These are phyloP conservation scores for Archips crataeganus DNA, from an alignment of 2,888 invertebrate species.

Conservation along the genomic window DNA sequence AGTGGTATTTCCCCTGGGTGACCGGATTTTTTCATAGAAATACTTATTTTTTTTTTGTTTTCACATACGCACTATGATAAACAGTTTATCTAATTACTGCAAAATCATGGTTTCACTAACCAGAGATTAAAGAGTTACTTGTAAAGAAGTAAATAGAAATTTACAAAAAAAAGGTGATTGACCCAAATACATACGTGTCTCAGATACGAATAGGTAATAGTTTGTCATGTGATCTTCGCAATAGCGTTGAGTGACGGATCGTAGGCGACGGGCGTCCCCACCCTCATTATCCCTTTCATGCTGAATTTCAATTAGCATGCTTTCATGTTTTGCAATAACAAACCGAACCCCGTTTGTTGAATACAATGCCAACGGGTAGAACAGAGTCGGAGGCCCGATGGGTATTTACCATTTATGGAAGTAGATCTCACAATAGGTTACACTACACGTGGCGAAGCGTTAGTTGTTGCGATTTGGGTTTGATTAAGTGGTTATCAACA, in stretches of 20 bases:
- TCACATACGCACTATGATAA: too few relatives aligned
- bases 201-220: constrained; percentile 45
- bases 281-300: constrained; percentile 85
- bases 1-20: too few relatives aligned
- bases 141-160: too few relatives aligned
- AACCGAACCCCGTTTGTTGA: constrained; percentile 62
- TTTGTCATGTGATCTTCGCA: constrained; percentile 63
- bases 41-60: too few relatives aligned
- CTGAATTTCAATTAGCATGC: constrained; percentile 85
- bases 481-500: constrained; percentile 45
- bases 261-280: constrained; percentile 56
- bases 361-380: constrained; percentile 54
- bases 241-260: constrained; percentile 66
- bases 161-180: too few relatives aligned
- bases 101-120: too few relatives aligned
- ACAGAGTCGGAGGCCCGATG: constrained; percentile 34
- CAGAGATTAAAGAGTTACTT: too few relatives aligned
- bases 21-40: too few relatives aligned
- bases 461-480: constrained; percentile 48
- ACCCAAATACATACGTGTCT: constrained; percentile 24
- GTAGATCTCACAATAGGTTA: constrained; percentile 27
- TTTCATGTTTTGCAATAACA: constrained; percentile 82
- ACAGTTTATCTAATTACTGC: too few relatives aligned
- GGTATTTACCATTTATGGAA: constrained; percentile 37
- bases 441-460: constrained; percentile 36